phyloP scores from a whole-genome alignment of 2,113 vertebrate species.

The Chascanopsetta lugubris region DNA sequence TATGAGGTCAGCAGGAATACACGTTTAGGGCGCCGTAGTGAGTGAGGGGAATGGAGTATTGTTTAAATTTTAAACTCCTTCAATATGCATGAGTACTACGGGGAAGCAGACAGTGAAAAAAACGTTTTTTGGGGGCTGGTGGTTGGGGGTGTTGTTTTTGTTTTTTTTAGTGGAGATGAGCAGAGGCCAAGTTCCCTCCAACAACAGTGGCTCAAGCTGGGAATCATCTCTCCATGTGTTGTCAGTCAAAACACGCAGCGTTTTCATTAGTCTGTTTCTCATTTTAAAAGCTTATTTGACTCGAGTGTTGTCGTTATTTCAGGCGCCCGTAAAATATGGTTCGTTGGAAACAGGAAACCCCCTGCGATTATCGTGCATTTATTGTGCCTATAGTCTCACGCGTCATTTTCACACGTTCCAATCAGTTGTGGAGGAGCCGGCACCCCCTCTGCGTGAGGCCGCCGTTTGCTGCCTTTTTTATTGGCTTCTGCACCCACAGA shows the following conservation, averaged over 20 bases:
- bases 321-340: conserved; percentile 45
- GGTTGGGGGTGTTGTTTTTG: not conserved
- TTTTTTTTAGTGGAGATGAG: conserved; percentile 58
- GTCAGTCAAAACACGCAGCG: conserved; percentile 48
- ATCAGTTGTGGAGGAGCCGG: conserved; percentile 28
- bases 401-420: conserved; percentile 47
- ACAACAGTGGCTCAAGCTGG: conserved; percentile 30
- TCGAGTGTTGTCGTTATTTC: conserved; percentile 45
- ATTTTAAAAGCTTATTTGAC: conserved; percentile 47
- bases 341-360: conserved; percentile 57
- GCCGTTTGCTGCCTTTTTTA: conserved; percentile 54
- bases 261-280: conserved; percentile 38
- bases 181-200: conserved; percentile 24
- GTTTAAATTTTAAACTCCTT: conserved; percentile 61
- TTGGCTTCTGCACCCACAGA: conserved; percentile 55
- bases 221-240: conserved; percentile 34
- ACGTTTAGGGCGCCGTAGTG: not conserved
- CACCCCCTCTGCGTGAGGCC: conserved; percentile 14
- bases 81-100: conserved; percentile 34
- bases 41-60: conserved; percentile 26
- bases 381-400: conserved; percentile 40
- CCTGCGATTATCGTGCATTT: conserved; percentile 61
- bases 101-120: not conserved
- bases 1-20: conserved; percentile 36
- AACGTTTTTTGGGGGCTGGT: not conserved